Evolutionary conservation across 2,797 vertebrate species (phyloP).

Genomic region (Darevskia nairensis): DNA sequence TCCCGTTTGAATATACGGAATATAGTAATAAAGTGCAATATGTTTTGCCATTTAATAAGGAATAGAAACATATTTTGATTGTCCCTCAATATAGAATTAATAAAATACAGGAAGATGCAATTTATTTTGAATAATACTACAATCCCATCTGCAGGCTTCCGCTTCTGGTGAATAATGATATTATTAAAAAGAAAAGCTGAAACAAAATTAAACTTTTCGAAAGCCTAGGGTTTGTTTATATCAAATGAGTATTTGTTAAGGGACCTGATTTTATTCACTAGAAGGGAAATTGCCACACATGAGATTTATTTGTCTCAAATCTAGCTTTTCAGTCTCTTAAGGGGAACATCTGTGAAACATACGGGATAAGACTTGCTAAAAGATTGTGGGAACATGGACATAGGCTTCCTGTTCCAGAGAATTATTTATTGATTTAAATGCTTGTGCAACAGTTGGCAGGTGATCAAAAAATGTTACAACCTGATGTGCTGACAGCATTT

Average conservation of each 20-base stretch:
- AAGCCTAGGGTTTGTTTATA: background rate
- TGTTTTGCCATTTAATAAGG: background rate
- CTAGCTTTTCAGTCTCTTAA: constrained; percentile 30
- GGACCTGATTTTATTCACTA: background rate
- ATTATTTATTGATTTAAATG: constrained; percentile 70
- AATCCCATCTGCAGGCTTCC: background rate
- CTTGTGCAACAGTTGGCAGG: constrained; percentile 70
- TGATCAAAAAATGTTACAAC: constrained; percentile 63
- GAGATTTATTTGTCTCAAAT: constrained; percentile 24
- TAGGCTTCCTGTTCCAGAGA: constrained; percentile 67
- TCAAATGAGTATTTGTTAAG: background rate
- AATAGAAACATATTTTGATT: background rate
- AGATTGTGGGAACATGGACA: constrained; percentile 69
- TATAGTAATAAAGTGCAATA: background rate
- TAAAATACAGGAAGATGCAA: background rate
- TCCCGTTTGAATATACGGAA: background rate
- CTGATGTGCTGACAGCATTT: constrained; percentile 61
- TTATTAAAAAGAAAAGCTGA: background rate
- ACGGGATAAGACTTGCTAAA: constrained; percentile 57
- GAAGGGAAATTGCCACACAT: background rate
- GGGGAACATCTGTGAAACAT: constrained; percentile 65
- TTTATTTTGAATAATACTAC: background rate
- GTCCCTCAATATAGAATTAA: background rate
- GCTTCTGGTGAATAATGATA: background rate
- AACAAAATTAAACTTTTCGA: background rate